Evolutionary conservation across 2,797 vertebrate species (phyloP), one percentile per base, ranked within the genome.

Genomic region (Poecilia picta): DNA sequence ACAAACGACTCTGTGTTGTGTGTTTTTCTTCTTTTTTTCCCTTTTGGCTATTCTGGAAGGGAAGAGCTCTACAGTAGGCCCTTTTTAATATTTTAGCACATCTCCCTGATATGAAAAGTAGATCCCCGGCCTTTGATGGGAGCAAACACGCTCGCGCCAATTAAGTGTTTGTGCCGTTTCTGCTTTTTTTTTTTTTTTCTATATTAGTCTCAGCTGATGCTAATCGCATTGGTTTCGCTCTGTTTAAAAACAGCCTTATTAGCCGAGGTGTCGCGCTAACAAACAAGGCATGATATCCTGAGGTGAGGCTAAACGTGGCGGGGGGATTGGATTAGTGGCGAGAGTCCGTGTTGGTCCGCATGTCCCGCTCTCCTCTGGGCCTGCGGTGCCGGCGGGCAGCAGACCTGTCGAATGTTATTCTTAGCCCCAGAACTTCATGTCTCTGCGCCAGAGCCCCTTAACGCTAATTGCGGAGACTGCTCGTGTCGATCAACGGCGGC

Each of bases 401-500:
- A 80, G 85, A 91, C 92, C 89, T 86, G 87, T 85, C 86, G 75
- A 72, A 47, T 87, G 91, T 91, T 94, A 93, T 93, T 95, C 91
- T 93, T 94, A 94, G 92, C 90, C 81, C 68, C 81, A 88, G 88
- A 93, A 91, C 92, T 87, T 88, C 59, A 81, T 88, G 87, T 91
- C 88, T 93, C 84, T 25, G 80, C 71, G 86, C 76, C 55, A 93
- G 88, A 93, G 93, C 88, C 93, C 93, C 91, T 93, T 90, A 92
- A 85, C 64, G 77, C 92, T 95, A 95, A 94, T 93, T 93, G 89
- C 91, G 85, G 88, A 91, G 90, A 85, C 85, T 81, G 87, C 89
- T 92, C 86, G 31, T 86, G 92, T 89, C 82, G 80, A 86, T 89
- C 93, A 90, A 83, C 81, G 78, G 78, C 89, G 81, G 82, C 86